Evolutionary conservation across 2,888 invertebrate species (phyloP).

Genomic region (Acrobasis repandana): DNA sequence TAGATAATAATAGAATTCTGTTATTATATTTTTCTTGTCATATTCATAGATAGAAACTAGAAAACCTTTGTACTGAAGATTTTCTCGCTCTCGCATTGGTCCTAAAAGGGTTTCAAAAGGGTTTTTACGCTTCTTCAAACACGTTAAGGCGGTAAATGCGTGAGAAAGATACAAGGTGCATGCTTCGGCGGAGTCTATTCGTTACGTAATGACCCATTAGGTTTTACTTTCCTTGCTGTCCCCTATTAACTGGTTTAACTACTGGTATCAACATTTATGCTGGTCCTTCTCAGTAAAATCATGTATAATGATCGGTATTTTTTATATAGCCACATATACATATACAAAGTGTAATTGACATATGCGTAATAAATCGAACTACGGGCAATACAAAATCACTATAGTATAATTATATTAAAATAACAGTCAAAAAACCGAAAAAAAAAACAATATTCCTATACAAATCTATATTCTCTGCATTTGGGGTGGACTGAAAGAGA

Average conservation of each 20-base stretch:
- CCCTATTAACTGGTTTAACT: conserved; percentile 57
- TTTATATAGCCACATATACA: too few species aligned
- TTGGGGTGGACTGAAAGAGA: too few species aligned
- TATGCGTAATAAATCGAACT: too few species aligned
- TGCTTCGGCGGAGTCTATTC: conserved; percentile 51
- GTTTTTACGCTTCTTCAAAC: conserved; percentile 57
- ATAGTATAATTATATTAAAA: too few species aligned
- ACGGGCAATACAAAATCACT: too few species aligned
- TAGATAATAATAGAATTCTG: neutral
- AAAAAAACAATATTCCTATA: too few species aligned
- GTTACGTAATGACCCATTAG: conserved; percentile 58
- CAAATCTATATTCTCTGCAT: too few species aligned
- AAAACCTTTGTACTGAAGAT: conserved; percentile 29
- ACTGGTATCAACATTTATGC: conserved; percentile 63
- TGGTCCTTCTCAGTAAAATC: conserved; percentile 30
- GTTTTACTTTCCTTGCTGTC: conserved; percentile 59
- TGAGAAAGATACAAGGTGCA: conserved; percentile 69
- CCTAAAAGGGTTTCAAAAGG: conserved; percentile 56
- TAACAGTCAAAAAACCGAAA: too few species aligned
- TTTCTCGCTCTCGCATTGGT: conserved; percentile 47
- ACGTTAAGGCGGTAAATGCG: conserved; percentile 55
- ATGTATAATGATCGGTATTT: neutral
- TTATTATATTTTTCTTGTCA: neutral
- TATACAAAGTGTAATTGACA: too few species aligned
- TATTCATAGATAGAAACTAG: neutral